Evolutionary conservation across 2,797 vertebrate genomes (phyloP), one percentile per base, ranked within the genome.

Genomic region (Enteromius fasciolatus): DNA sequence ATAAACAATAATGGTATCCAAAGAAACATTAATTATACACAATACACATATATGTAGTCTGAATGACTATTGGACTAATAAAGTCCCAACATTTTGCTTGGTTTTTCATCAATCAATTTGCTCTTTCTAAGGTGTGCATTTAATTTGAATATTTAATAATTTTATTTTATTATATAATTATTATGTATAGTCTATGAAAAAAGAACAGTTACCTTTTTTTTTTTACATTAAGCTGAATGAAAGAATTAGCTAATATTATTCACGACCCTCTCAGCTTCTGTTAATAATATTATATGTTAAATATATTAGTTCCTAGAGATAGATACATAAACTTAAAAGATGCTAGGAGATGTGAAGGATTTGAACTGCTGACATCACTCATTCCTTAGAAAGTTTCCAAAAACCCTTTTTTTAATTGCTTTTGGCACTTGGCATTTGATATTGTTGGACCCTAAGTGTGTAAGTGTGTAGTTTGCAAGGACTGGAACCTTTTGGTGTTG

Each of bases 401-500:
- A 50, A 50, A 72, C 4, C 1, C 4, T 25, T 28, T 17, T 73
- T 72, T 52, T 33, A 33, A 18, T 36, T 2, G 6, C 10, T 33
- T 52, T 72, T 50, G 46, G 9, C 46, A 50, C 25, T 72, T 33
- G 46, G 8, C 2, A 28, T 54, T 54, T 83, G 74, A 70, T 54
- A 76, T 33, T 41, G 50, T 72, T 50, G 4, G 17, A 52, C 5
- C 18, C 0, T 12, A 23, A 3, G 41, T 15, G 18, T 36, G 18
- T 20, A 44, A 15, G 23, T 31, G 70, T 52, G 46, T 52, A 5
- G 33, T 70, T 54, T 70, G 50, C 25, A 25, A 17, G 64, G 12
- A 20, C 48, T 2, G 54, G 82, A 31, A 83, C 88, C 87, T 90
- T 88, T 88, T 92, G 78, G 46, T 41, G 33, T 82, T 64, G 70